phyloP scores from a whole-genome alignment of 1,140 invertebrate genomes.

The Leptopilina boulardi region DNA sequence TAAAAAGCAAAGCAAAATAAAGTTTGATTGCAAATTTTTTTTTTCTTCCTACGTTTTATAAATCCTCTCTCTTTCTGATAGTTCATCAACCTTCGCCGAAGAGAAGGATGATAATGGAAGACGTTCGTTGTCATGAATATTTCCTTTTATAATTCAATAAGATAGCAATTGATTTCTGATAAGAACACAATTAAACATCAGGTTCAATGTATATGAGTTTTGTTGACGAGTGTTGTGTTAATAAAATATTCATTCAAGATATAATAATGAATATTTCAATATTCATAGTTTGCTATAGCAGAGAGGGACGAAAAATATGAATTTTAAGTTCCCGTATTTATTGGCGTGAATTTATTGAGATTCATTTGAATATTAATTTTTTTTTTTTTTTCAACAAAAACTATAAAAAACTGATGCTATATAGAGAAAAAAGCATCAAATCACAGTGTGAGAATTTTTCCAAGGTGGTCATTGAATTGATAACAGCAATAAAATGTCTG shows the following conservation, averaged over 20 bases:
- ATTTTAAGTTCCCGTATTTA: conserved; percentile 5
- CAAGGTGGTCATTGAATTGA: neutral
- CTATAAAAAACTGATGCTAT: neutral
- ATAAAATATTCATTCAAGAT: conserved; percentile 23
- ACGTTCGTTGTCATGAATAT: conserved; percentile 1
- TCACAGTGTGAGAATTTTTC: neutral
- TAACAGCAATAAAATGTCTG: neutral
- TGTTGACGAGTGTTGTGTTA: neutral
- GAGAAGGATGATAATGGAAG: too few species aligned
- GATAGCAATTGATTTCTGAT: neutral
- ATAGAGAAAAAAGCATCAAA: neutral
- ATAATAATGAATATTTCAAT: conserved; percentile 24
- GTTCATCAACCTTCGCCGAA: conserved; percentile 8
- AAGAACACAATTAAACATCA: conserved; percentile 1
- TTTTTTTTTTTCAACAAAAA: too few species aligned
- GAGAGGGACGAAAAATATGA: neutral
- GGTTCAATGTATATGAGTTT: neutral
- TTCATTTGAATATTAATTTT: conserved; percentile 27
- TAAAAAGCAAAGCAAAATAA: neutral
- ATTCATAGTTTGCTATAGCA: neutral
- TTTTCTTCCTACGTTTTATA: neutral
- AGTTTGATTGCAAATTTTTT: neutral
- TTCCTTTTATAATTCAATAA: neutral
- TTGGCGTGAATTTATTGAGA: neutral
- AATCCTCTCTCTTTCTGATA: neutral